Conservation (phyloP, 2,888 invertebrate species). For the Athripsodes cinereus region DNA sequence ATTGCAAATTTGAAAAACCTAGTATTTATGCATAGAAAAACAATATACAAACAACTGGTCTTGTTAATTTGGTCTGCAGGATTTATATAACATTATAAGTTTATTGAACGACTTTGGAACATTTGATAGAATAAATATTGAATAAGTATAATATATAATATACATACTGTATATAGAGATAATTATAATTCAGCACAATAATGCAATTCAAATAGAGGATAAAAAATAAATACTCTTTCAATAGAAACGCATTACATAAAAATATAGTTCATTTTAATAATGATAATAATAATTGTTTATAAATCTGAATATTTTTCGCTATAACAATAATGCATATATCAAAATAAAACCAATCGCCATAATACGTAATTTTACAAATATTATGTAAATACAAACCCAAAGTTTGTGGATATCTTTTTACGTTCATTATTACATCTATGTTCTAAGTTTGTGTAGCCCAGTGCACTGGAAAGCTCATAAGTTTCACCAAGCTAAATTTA, state of each 20-base stretch:
- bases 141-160: too few relatives aligned
- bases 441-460: constrained; percentile 13
- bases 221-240: not conserved
- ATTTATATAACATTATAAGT: too few relatives aligned
- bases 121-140: too few relatives aligned
- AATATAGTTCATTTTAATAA: too few relatives aligned
- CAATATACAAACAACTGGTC: too few relatives aligned
- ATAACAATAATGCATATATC: not conserved
- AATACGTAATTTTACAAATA: not conserved
- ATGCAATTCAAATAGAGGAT: constrained; percentile 1
- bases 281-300: too few relatives aligned
- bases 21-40: too few relatives aligned
- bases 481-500: constrained; percentile 12
- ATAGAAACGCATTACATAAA: not conserved
- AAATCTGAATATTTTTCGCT: too few relatives aligned
- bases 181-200: not conserved
- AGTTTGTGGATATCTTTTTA: not conserved
- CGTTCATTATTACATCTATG: not conserved
- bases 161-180: not conserved
- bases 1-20: too few relatives aligned
- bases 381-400: not conserved
- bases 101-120: too few relatives aligned
- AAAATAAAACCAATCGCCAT: not conserved
- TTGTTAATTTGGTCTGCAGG: too few relatives aligned
- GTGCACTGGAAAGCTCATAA: constrained; percentile 21